Base-by-base conservation (phyloP, 2,797 vertebrate genomes). In the Bryconaethiops microstoma region DNA sequence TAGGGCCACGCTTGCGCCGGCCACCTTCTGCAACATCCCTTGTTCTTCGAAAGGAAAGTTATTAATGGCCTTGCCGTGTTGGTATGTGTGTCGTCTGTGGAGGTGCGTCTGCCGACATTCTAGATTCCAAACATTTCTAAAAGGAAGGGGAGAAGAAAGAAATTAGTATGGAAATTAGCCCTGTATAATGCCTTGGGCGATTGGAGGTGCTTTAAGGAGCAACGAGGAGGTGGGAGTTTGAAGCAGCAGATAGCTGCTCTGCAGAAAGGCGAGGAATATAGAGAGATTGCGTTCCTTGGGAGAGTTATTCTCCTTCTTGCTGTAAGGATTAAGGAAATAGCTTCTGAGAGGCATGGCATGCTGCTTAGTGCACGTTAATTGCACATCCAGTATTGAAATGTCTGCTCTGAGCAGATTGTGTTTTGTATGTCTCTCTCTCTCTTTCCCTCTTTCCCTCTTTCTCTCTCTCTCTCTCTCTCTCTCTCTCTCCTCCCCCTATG, bases 141-240 rank as follows among this genome's bases (percentile, higher is more conserved):
- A 83, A 86, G 62, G 76, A 79, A 80, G 82, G 82, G 84, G 83
- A 90, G 91, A 92, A 91, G 88, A 92, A 92, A 92, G 88, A 93
- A 92, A 94, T 94, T 91, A 94, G 92, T 93, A 95, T 95, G 94
- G 92, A 94, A 94, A 95, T 94, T 90, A 93, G 92, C 89, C 91
- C 85, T 89, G 88, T 93, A 91, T 86, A 91, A 93, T 91, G 91
- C 92, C 89, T 85, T 80, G 88, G 90, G 92, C 91, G 84, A 88
- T 92, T 93, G 90, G 91, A 93, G 91, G 92, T 94, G 90, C 88
- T 83, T 83, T 88, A 88, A 90, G 91, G 91, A 91, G 88, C 85
- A 90, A 84, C 84, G 80, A 86, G 88, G 90, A 91, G 90, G 90
- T 90, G 90, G 89, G 88, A 82, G 88, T 88, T 91, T 83, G 87